These are phyloP conservation scores for Melanostigma gelatinosum DNA, from an alignment of 2,113 vertebrate genomes.

Conservation along the genomic window DNA sequence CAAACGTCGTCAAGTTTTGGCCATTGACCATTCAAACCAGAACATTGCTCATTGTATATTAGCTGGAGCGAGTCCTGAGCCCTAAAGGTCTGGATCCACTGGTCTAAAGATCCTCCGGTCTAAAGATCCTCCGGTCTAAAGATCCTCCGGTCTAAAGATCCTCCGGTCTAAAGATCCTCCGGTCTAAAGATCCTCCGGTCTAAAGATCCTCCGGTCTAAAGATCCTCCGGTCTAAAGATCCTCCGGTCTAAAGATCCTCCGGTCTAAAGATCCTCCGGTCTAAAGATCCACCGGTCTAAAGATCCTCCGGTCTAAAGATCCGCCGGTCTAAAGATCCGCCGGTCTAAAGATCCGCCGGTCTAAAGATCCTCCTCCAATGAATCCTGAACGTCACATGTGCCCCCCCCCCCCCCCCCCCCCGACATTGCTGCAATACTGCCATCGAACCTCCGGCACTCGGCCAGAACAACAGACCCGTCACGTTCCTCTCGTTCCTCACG, in stretches of 20 bases:
- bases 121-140: conserved; percentile 10
- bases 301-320: too few species aligned
- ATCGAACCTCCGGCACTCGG: background rate
- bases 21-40: background rate
- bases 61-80: too few species aligned
- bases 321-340: background rate
- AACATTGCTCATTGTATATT: background rate
- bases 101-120: too few species aligned
- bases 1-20: background rate
- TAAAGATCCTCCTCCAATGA: background rate
- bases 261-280: conserved; percentile 5
- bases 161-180: background rate
- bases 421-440: conserved; percentile 9
- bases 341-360: background rate
- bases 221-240: conserved; percentile 12
- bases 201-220: too few species aligned
- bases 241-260: too few species aligned
- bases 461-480: too few species aligned
- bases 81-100: too few species aligned
- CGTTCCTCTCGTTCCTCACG: too few species aligned
- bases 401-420: too few species aligned
- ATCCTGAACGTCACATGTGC: background rate
- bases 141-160: too few species aligned
- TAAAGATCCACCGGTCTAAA: background rate
- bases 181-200: background rate